Conservation (phyloP, 2,888 invertebrate species). For the Ennomos fuscantarius region DNA sequence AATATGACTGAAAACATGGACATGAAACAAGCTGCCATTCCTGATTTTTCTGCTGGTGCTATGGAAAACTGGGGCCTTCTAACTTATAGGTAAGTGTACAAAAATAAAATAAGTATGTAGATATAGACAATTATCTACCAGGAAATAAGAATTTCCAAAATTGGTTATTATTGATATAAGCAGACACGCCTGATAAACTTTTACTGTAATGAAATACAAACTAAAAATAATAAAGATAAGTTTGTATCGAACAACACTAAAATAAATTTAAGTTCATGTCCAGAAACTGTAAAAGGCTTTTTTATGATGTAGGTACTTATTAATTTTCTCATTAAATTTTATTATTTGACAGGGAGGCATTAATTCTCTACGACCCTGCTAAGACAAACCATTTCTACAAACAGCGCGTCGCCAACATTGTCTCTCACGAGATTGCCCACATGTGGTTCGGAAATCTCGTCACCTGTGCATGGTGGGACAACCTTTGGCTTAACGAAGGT, state of each 20-base stretch:
- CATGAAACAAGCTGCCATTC: conserved; percentile 91
- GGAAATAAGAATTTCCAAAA: too few relatives aligned
- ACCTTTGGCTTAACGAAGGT: conserved; percentile 89
- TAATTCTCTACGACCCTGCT: conserved; percentile 78
- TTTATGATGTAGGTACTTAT: too few relatives aligned
- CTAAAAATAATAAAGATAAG: too few relatives aligned
- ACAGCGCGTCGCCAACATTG: conserved; percentile 87
- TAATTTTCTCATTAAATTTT: neutral
- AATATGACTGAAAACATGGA: conserved; percentile 76
- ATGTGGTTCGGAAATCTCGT: conserved; percentile 93
- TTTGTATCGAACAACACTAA: too few relatives aligned
- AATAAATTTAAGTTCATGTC: too few relatives aligned
- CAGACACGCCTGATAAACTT: too few relatives aligned
- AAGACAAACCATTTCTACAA: conserved; percentile 84
- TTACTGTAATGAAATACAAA: too few relatives aligned
- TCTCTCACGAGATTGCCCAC: conserved; percentile 92
- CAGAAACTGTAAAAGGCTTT: too few relatives aligned
- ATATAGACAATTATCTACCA: too few relatives aligned
- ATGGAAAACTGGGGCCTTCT: conserved; percentile 95
- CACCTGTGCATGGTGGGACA: conserved; percentile 91
- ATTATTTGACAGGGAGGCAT: conserved; percentile 81
- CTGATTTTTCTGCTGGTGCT: conserved; percentile 91
- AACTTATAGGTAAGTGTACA: conserved; percentile 87
- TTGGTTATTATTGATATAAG: too few relatives aligned
- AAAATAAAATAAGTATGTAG: neutral